Evolutionary conservation across 1,140 invertebrate genomes (phyloP).

Genomic region (Drosophila mauritiana): DNA sequence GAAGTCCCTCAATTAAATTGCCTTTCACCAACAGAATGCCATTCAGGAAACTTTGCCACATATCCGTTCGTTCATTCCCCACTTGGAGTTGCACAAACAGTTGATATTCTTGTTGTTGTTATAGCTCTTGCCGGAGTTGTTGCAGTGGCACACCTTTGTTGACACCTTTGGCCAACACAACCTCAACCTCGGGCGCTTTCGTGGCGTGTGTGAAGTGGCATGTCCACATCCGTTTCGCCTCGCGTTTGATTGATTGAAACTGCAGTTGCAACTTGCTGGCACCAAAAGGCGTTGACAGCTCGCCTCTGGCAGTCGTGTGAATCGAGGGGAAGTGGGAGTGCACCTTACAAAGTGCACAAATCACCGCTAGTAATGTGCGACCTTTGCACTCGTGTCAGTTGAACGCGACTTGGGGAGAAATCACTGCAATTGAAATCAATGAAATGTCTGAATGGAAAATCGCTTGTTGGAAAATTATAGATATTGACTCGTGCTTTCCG

Average conservation of each 20-base stretch:
- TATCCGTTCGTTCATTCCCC: conserved; percentile 39
- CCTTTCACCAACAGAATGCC: conserved; percentile 49
- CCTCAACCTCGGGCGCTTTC: conserved; percentile 48
- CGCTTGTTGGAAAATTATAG: neutral
- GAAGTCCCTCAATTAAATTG: conserved; percentile 61
- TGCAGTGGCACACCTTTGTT: conserved; percentile 50
- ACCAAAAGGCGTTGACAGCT: conserved; percentile 45
- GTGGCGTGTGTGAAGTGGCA: conserved; percentile 67
- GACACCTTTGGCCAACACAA: conserved; percentile 46
- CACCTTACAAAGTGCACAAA: conserved; percentile 40
- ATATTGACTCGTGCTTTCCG: neutral
- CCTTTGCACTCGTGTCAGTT: conserved; percentile 32
- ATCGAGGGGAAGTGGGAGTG: neutral
- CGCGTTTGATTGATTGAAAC: conserved; percentile 72
- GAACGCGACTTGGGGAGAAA: neutral
- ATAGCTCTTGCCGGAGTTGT: neutral
- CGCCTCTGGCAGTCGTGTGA: conserved; percentile 8
- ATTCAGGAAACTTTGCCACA: conserved; percentile 47
- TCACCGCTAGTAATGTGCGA: conserved; percentile 52
- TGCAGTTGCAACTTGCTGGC: conserved; percentile 58
- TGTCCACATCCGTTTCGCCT: conserved; percentile 64
- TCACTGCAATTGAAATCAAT: neutral
- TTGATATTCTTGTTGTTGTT: conserved; percentile 14
- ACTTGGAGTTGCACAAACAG: conserved; percentile 47
- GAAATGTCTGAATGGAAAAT: neutral